Base-by-base conservation (phyloP, 2,888 invertebrate species). In the Phragmatobia fuliginosa region DNA sequence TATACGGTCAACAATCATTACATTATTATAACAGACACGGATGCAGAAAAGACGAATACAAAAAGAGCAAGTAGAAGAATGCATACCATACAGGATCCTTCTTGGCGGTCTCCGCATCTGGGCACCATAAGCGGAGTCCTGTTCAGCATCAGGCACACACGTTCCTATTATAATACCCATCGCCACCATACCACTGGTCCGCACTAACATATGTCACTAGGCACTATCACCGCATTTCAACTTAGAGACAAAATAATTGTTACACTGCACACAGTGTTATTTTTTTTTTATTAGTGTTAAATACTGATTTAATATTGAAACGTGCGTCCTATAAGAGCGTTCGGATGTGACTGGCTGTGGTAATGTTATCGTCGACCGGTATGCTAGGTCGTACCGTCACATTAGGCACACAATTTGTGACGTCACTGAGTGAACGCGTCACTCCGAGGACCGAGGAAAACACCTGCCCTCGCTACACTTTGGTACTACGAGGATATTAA, bases 101-200 rank as follows among this genome's bases (percentile, higher is more conserved):
- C 95, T 81, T 16, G 94, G 93, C 59, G 94, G 93, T 18, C 95
- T 82, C 71, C 94, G 80, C 73, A 86, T 83, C 85, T 94, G 94
- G 36, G 90, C 90, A 49, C 93, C 94, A 85, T 94, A 94, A 61
- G 93, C 93, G 52, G 94, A 88, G 86, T 96, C 96, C 72, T 95
- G 96, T 87, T 97, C 96, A 67, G 96, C 96, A 83, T 96, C 96
- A 72, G 97, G 96, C 87, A 97, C 96, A 89, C 97, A 97, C 67
- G 97, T 97, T 82, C 97, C 97, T 78, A 97, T 96, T 81, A 97
- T 96, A 88, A 97, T 97, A 79, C 97, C 97, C 97, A 97, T 97
- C 82, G 77, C 87, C 87, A 87, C 89, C 90, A 88, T 90, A 83
- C 85, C 90, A 87, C 83, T 77, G 74, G 84, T 72, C 74, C 80